Percentiles rank a stretch among this genome's conserved stretches.
These are phyloP conservation scores for Lepus europaeus DNA, from an alignment of 2,113 vertebrate species.

Conservation along the genomic window DNA sequence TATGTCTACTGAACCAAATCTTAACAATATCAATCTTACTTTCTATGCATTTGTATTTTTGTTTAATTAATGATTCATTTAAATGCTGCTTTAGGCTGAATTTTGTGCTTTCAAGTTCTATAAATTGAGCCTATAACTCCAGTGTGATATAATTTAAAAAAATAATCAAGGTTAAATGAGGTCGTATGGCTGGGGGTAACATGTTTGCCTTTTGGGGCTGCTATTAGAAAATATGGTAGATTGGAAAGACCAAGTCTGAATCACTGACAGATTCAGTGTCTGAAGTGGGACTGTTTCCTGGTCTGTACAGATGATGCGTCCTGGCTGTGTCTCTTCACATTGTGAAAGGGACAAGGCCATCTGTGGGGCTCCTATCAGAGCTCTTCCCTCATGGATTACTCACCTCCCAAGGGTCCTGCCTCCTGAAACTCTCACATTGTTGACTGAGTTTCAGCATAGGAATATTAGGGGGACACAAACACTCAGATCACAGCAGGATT, in stretches of 20 bases:
- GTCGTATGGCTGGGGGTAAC: background rate
- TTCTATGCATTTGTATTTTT: background rate
- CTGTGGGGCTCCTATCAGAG: no score
- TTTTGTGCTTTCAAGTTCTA: background rate
- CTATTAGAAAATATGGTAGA: background rate
- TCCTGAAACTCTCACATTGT: background rate
- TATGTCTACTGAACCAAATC: background rate
- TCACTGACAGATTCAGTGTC: background rate
- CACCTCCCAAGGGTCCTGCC: background rate
- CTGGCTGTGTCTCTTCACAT: background rate
- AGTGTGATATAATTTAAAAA: background rate
- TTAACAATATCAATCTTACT: background rate
- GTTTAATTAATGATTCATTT: background rate
- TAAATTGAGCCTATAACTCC: background rate
- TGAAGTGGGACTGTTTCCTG: background rate
- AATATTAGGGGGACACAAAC: no score
- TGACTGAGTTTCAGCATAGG: background rate
- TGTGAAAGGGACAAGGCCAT: background rate
- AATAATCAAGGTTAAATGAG: background rate
- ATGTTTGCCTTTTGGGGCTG: background rate
- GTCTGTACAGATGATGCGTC: accelerated
- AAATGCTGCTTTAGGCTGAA: background rate
- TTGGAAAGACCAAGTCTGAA: background rate
- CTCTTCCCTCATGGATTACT: background rate
- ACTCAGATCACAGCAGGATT: background rate